These are phyloP conservation scores for Lacanobia oleracea DNA, from an alignment of 2,888 invertebrate genomes.

Conservation along the genomic window DNA sequence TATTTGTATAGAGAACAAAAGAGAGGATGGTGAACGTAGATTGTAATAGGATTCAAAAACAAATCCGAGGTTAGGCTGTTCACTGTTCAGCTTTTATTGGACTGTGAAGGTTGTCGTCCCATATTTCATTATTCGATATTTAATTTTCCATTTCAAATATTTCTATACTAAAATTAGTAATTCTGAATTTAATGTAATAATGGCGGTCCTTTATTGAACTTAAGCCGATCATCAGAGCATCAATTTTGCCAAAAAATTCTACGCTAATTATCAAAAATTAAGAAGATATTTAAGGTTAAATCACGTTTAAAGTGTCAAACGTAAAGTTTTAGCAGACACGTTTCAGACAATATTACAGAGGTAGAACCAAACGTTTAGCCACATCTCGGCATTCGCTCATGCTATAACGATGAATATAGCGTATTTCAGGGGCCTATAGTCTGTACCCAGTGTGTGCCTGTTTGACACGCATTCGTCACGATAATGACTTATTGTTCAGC, in stretches of 20 bases:
- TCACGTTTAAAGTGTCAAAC: neutral
- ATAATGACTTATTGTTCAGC: constrained; percentile 16
- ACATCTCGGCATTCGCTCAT: constrained; percentile 8
- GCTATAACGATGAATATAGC: constrained; percentile 14
- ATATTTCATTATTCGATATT: neutral
- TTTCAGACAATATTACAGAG: constrained; percentile 21
- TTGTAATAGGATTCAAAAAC: constrained; percentile 53
- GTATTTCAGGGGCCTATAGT: constrained; percentile 31
- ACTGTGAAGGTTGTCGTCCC: constrained; percentile 45
- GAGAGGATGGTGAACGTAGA: constrained; percentile 38
- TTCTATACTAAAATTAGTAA: neutral
- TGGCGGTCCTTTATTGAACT: neutral
- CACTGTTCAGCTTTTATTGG: constrained; percentile 19
- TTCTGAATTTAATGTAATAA: neutral
- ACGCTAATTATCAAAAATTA: neutral
- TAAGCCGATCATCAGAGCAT: neutral
- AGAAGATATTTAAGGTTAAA: neutral
- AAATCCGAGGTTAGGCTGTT: constrained; percentile 51
- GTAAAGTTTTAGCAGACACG: constrained; percentile 10
- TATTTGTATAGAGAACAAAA: constrained; percentile 51
- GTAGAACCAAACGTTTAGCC: constrained; percentile 30
- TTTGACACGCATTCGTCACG: constrained; percentile 41
- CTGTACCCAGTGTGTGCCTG: constrained; percentile 8
- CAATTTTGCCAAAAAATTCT: neutral
- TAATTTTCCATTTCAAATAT: neutral